phyloP scores from a whole-genome alignment of 2,888 invertebrate species.

The Agonopterix subpropinquella region DNA sequence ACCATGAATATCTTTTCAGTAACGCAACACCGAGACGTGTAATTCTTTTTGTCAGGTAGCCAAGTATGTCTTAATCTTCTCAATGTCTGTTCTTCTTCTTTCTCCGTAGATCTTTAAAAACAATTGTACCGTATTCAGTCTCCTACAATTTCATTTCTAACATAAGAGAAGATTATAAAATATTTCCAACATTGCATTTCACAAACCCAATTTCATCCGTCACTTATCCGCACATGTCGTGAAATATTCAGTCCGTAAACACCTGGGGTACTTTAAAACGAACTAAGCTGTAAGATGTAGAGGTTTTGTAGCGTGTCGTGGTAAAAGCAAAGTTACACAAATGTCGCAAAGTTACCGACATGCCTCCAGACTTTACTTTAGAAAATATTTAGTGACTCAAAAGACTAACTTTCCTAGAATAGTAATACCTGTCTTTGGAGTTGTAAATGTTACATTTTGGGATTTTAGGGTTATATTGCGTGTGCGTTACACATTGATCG shows the following conservation, averaged over 20 bases:
- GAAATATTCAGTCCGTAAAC: constrained; percentile 17
- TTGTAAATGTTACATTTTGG: not conserved
- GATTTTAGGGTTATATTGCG: not conserved
- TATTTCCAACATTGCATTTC: not conserved
- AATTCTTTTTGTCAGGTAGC: too few species aligned
- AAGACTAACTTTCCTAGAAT: not conserved
- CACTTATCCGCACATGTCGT: constrained; percentile 3
- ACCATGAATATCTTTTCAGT: too few species aligned
- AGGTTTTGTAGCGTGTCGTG: constrained; percentile 13
- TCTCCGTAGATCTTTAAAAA: too few species aligned
- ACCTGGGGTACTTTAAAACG: constrained; percentile 15
- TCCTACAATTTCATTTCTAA: too few species aligned
- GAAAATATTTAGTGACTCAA: not conserved
- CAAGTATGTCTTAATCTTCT: too few species aligned
- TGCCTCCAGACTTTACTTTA: constrained; percentile 7
- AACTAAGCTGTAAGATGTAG: constrained; percentile 20
- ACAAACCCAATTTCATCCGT: constrained; percentile 5
- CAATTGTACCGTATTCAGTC: too few species aligned
- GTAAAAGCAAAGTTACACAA: constrained; percentile 24
- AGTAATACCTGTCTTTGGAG: not conserved
- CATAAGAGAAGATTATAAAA: too few species aligned
- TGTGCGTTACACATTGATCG: not conserved
- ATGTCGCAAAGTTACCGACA: constrained; percentile 16
- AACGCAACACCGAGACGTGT: too few species aligned
- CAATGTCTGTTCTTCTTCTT: too few species aligned